Evolutionary conservation across 2,888 invertebrate species (phyloP).

Genomic region (Eupithecia centaureata): DNA sequence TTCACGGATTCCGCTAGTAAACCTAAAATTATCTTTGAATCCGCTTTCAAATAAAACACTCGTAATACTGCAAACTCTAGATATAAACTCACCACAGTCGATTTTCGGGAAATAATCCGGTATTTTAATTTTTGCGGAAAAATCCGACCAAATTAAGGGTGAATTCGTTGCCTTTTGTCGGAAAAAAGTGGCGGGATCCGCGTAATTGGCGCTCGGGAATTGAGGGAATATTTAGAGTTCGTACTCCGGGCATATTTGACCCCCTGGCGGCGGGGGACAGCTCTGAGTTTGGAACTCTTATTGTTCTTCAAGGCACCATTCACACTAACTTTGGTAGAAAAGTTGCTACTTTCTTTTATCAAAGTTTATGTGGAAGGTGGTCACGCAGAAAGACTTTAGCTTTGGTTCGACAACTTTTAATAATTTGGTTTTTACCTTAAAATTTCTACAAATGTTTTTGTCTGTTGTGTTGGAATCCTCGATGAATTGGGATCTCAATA

Average conservation of each 20-base stretch:
- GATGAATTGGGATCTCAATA: background rate
- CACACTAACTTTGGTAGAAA: background rate
- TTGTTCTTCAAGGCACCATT: background rate
- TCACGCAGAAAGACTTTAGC: background rate
- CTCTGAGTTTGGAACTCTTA: background rate
- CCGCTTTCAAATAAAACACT: constrained; percentile 33
- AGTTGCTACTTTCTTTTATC: background rate
- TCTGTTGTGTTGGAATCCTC: too few species aligned
- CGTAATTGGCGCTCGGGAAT: constrained; percentile 62
- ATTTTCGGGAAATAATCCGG: constrained; percentile 53
- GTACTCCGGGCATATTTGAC: constrained; percentile 31
- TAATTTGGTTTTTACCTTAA: background rate
- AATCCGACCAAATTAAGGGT: constrained; percentile 55
- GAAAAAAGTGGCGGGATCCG: constrained; percentile 49
- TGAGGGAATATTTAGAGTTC: constrained; percentile 52
- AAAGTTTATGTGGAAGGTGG: background rate
- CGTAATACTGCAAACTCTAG: constrained; percentile 31
- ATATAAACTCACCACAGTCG: constrained; percentile 50
- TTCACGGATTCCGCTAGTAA: constrained; percentile 14
- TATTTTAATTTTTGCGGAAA: constrained; percentile 52
- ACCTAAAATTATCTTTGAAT: constrained; percentile 19
- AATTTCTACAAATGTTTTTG: background rate
- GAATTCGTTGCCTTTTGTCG: constrained; percentile 55
- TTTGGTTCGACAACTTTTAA: background rate
- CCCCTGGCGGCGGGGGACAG: constrained; percentile 1